A percentile compares a stretch with the other conserved stretches of the same genome.
Conservation (phyloP, 2,797 vertebrate genomes). For the Podargus strigoides region DNA sequence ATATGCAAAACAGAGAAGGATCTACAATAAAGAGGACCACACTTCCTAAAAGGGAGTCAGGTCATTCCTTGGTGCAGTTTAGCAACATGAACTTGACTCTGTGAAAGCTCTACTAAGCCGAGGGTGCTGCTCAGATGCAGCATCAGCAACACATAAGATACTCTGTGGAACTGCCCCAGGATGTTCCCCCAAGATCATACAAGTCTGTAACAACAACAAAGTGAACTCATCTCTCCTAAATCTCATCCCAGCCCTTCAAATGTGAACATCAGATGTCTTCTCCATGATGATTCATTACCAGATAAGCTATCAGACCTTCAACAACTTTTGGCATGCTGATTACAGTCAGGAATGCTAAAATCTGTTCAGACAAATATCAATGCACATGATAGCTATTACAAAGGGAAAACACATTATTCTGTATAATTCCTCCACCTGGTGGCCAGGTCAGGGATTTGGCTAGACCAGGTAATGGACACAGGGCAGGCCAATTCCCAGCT, state of each 20-base stretch:
- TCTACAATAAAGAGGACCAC: background rate
- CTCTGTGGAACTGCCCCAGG: background rate
- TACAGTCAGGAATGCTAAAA: background rate
- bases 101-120: background rate
- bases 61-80: background rate
- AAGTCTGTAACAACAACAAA: background rate
- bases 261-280: background rate
- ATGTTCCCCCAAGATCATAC: too few species aligned
- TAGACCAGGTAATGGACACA: background rate
- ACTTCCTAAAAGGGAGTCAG: background rate
- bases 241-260: background rate
- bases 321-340: background rate
- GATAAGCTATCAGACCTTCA: background rate
- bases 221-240: background rate
- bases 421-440: conserved; percentile 49
- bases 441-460: conserved; percentile 48
- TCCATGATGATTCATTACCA: background rate
- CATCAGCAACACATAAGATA: background rate
- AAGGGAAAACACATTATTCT: background rate
- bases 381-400: rapidly evolving
- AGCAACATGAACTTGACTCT: background rate
- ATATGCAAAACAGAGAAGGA: background rate
- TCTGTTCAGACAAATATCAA: background rate
- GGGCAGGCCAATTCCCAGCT: background rate
- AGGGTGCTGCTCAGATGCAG: background rate